Evolutionary conservation across 2,797 vertebrate species (phyloP).

Genomic region (Molossus alvarezi): DNA sequence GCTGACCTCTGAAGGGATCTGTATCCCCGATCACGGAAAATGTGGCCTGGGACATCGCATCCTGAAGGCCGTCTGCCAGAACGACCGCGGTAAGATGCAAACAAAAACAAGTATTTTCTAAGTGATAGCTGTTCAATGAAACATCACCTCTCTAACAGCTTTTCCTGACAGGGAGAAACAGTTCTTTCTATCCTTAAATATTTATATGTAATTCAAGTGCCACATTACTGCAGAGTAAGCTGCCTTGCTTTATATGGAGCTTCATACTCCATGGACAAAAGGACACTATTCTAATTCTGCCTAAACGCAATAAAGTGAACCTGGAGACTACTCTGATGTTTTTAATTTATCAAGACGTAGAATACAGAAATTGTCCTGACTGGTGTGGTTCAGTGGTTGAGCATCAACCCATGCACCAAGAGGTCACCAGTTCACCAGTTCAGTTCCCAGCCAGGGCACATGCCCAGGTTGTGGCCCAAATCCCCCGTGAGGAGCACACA

Average conservation of each 20-base stretch:
- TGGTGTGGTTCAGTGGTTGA: too few species aligned
- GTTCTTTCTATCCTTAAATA: neutral
- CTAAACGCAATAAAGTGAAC: neutral
- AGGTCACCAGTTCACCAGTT: too few species aligned
- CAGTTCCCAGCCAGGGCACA: too few species aligned
- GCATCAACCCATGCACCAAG: too few species aligned
- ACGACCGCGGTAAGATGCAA: constrained; percentile 91
- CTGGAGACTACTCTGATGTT: constrained; percentile 77
- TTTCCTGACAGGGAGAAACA: neutral
- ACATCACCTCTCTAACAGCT: neutral
- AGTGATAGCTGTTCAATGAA: accelerated
- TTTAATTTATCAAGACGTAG: constrained; percentile 82
- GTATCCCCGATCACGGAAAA: constrained; percentile 89
- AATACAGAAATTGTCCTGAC: constrained; percentile 67
- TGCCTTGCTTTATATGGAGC: neutral
- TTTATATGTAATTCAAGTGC: neutral
- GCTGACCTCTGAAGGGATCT: constrained; percentile 91
- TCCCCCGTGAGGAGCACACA: too few species aligned
- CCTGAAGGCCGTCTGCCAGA: constrained; percentile 92
- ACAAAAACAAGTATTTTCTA: neutral
- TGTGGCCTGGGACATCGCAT: constrained; percentile 94
- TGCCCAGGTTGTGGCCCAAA: too few species aligned
- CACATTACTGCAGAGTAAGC: neutral
- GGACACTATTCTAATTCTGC: neutral
- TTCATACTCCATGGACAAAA: neutral